phyloP scores from a whole-genome alignment of 2,888 invertebrate species.

The Cheilosia vulpina region DNA sequence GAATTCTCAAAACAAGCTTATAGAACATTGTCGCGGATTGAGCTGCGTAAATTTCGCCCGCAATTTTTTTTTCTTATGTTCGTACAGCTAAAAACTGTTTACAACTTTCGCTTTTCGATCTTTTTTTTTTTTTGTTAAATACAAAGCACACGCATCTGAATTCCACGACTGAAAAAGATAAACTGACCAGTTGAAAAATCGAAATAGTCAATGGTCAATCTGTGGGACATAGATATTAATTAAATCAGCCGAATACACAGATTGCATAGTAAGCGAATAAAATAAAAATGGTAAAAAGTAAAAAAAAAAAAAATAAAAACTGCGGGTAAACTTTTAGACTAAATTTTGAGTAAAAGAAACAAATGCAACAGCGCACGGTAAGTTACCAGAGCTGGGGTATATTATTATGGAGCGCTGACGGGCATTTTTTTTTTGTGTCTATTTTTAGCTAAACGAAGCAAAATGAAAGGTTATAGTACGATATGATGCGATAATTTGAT shows the following conservation, averaged over 20 bases:
- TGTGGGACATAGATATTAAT: not conserved
- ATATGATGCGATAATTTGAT: constrained; percentile 29
- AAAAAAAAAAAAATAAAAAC: not conserved
- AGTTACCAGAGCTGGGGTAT: not conserved
- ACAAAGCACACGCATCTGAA: constrained; percentile 33
- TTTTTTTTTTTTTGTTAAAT: constrained; percentile 7
- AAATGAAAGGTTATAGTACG: constrained; percentile 35
- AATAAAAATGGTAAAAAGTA: not conserved
- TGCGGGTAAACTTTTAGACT: constrained; percentile 1
- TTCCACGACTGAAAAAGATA: constrained; percentile 37
- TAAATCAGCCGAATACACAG: constrained; percentile 32
- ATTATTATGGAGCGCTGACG: not conserved
- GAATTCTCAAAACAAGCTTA: constrained; percentile 35
- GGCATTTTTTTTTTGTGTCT: no score
- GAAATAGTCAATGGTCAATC: not conserved
- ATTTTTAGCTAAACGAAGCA: constrained; percentile 23
- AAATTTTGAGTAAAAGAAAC: constrained; percentile 17
- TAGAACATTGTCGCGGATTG: constrained; percentile 53
- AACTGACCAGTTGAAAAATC: constrained; percentile 44
- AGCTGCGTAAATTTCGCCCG: constrained; percentile 23
- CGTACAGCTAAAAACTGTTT: constrained; percentile 5
- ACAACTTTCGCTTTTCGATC: constrained; percentile 4
- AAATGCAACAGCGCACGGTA: constrained; percentile 26
- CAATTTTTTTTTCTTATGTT: not conserved
- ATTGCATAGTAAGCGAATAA: constrained; percentile 47